Base-by-base conservation (phyloP, 2,113 vertebrate species). In the Podarcis raffonei region DNA sequence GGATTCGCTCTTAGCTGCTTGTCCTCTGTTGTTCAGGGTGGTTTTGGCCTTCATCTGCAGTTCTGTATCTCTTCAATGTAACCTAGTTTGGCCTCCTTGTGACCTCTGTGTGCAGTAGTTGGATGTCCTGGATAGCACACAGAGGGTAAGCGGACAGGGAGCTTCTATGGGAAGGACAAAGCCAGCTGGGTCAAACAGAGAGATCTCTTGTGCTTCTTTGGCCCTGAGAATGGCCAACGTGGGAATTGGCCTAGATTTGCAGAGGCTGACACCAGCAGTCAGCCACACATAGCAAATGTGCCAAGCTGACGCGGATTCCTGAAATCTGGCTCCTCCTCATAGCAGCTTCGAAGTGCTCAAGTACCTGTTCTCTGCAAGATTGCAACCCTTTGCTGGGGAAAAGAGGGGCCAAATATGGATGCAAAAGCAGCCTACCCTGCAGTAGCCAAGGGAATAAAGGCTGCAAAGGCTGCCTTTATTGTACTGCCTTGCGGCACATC, bases 181-280 rank as follows among this genome's bases (percentile, higher is more conserved):
- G 59, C 37, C n/a, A 77, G 39, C 37, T 77, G 30, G 81, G 72
- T 57, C 30, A 68, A 35, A 88, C 87, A 83, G 71, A 75, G 37
- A n/a, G 37, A 48, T 13, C 23, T 7, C 71, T 88, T 88, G n/a
- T 83, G 59, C 22, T 83, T 65, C 27, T 48, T 88, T 83, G 59
- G 81, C 59, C 71, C 59, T 77, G 39, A 83, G 59, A 77, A 83
- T 77, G 59, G 81, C 81, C 77, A 77, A 83, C 25, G 16, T 66
- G 81, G 81, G 30, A 83, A 77, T 4, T 83, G 87, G 72, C 81
- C 62, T 88, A 37, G n/a, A 83, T 83, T 83, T 77, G 71, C 72
- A 83, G 59, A 83, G 37, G 37, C 72, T 66, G 71, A 76, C 59
- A 77, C n/a, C 20, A 30, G 80, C 80, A 88, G 62, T 35, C 59